These are phyloP conservation scores for Drosophila nebulosa DNA, from an alignment of 1,140 invertebrate genomes.

Conservation along the genomic window DNA sequence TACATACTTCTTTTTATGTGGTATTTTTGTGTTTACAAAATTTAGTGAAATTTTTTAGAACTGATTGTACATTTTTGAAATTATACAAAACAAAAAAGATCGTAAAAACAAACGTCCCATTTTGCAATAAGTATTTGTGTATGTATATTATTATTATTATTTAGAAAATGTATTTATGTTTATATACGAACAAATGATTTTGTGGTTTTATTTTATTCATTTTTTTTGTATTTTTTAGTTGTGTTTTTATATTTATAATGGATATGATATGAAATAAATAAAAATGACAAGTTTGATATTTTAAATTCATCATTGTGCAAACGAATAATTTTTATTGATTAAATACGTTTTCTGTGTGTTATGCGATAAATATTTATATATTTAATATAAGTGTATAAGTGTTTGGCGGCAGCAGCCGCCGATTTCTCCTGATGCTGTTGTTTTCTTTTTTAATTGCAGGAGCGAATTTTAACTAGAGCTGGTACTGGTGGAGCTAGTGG, in stretches of 20 bases:
- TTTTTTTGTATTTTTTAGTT: slow-evolving; percentile 32
- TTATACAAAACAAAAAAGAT: slow-evolving; percentile 11
- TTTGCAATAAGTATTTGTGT: slow-evolving; percentile 56
- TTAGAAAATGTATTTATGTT: slow-evolving; percentile 33
- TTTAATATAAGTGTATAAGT: slow-evolving; percentile 31
- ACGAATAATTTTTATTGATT: slow-evolving; percentile 79
- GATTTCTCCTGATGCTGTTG: background rate
- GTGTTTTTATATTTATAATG: slow-evolving; percentile 23
- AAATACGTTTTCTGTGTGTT: slow-evolving; percentile 37
- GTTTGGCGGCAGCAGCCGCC: slow-evolving; percentile 15
- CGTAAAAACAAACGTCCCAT: slow-evolving; percentile 44
- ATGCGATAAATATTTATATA: slow-evolving; percentile 65
- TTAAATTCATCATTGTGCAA: slow-evolving; percentile 58
- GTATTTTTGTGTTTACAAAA: slow-evolving; percentile 38
- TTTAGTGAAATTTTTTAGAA: slow-evolving; percentile 68
- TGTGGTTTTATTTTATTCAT: slow-evolving; percentile 28
- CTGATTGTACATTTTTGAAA: slow-evolving; percentile 54
- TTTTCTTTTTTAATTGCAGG: slow-evolving; percentile 30
- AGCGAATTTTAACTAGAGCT: slow-evolving; percentile 61
- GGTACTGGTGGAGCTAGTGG: slow-evolving; percentile 22
- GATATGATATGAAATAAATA: slow-evolving; percentile 23
- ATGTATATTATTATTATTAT: slow-evolving; percentile 19
- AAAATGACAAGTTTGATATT: slow-evolving; percentile 5
- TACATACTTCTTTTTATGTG: slow-evolving; percentile 15
- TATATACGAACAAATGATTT: slow-evolving; percentile 20